Evolutionary conservation across 2,888 invertebrate genomes (phyloP).

Genomic region (Poecilus cupreus): DNA sequence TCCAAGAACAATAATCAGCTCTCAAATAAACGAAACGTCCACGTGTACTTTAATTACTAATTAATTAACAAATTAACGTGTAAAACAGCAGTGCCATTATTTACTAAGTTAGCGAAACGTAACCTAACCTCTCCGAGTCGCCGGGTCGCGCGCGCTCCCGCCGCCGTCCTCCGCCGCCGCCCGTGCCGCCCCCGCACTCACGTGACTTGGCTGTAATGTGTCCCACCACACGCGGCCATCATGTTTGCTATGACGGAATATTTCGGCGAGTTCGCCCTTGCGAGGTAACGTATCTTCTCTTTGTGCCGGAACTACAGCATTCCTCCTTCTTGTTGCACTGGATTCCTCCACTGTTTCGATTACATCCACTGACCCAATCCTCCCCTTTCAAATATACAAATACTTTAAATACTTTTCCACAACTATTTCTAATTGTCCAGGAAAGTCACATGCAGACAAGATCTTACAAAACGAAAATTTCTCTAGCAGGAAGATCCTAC

Average conservation of each 20-base stretch:
- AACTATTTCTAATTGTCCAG: background rate
- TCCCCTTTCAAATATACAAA: background rate
- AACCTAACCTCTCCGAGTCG: conserved; percentile 60
- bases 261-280: conserved; percentile 74
- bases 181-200: background rate
- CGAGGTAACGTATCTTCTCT: conserved; percentile 69
- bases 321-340: background rate
- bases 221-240: conserved; percentile 66
- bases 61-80: conserved; percentile 38
- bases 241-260: conserved; percentile 76
- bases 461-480: background rate
- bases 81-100: conserved; percentile 53
- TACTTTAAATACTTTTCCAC: conserved; percentile 10
- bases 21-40: conserved; percentile 45
- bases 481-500: background rate
- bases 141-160: conserved; percentile 17
- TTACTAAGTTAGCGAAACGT: conserved; percentile 51
- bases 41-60: conserved; percentile 47
- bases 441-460: background rate
- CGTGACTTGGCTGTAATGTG: conserved; percentile 58
- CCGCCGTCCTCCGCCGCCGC: background rate
- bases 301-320: background rate
- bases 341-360: background rate
- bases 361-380: background rate
- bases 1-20: conserved; percentile 50